Evolutionary conservation across 2,888 invertebrate genomes (phyloP), one percentile per base, ranked within the genome.

Genomic region (Biston stratarius): DNA sequence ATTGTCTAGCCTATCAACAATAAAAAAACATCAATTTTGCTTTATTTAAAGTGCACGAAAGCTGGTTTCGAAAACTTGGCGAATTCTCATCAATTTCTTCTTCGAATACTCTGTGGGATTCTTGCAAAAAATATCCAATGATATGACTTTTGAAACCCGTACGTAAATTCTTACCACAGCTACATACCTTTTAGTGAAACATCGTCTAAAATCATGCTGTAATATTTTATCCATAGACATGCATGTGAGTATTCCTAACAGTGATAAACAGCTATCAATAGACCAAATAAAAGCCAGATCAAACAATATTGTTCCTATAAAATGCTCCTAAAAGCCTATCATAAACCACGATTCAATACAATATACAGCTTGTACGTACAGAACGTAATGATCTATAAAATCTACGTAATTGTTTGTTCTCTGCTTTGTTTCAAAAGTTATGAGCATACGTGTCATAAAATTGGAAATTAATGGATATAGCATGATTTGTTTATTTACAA

Each of bases 341-440:
- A 51, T 64, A 59, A 64, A 59, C 53, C 40, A 53, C 47, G 12
- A 40, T 56, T 14, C 14, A 52, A 44, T 44, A 40, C 36, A 11
- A 15, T 33, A 44, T 42, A 7, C 11, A 6, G 11, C 42, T 12
- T 24, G 11, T 42, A 33, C 55, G 42, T 55, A 42, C 12, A 42
- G 42, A 11, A 53, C n/a, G 38, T 53, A 48, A 48, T 48, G 57
- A 51, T 57, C 58, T 48, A 65, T 73, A 73, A 63, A 67, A 57
- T 60, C 59, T 64, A 63, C 64, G 64, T 72, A 65, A 69, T 70
- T 64, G 67, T 70, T 70, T 67, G 64, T 66, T 65, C 61, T 45
- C 6, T 34, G 63, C 38, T 64, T 69, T 73, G 71, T 73, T 73
- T 62, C 57, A 66, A 57, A 64, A 66, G 64, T 71, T 71, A 73